These are phyloP conservation scores for Mermis nigrescens DNA, from an alignment of 2,888 invertebrate genomes.

Conservation along the genomic window DNA sequence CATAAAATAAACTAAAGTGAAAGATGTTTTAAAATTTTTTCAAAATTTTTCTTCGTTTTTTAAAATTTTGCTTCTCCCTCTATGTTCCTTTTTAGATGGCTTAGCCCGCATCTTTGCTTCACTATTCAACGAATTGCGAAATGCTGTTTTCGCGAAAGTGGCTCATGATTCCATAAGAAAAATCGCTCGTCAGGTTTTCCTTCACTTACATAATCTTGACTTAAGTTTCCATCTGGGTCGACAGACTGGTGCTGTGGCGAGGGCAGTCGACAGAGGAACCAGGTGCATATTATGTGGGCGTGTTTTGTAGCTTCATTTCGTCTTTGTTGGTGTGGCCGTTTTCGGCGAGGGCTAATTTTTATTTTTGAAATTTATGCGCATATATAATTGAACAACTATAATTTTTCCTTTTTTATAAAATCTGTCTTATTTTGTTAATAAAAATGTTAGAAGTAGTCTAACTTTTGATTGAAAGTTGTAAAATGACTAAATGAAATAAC, in stretches of 20 bases:
- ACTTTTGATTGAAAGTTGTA: no score
- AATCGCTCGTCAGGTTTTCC: slow-evolving; percentile 81
- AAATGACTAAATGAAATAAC: no score
- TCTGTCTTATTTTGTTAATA: no score
- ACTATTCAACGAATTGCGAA: slow-evolving; percentile 81
- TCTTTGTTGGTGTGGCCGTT: no score
- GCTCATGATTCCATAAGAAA: slow-evolving; percentile 86
- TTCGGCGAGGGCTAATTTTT: no score
- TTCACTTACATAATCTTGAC: slow-evolving; percentile 82
- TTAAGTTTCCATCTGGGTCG: slow-evolving; percentile 74
- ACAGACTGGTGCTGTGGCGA: slow-evolving; percentile 84
- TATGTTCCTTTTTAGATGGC: slow-evolving; percentile 51
- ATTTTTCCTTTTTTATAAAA: no score
- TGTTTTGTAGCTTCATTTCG: no score
- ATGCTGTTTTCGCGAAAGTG: slow-evolving; percentile 91
- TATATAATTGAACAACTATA: no score
- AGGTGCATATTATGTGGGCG: no score
- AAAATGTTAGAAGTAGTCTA: no score
- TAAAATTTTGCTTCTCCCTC: not conserved
- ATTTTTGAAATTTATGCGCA: no score
- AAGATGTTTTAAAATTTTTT: not conserved
- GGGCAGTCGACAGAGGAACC: slow-evolving; percentile 46
- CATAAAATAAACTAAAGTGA: not conserved
- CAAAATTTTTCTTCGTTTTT: not conserved
- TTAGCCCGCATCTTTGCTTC: slow-evolving; percentile 70